Percentiles rank a stretch among this genome's conserved stretches.
Evolutionary conservation across 2,113 vertebrate genomes (phyloP).

Genomic region (Coptodon rendalli): DNA sequence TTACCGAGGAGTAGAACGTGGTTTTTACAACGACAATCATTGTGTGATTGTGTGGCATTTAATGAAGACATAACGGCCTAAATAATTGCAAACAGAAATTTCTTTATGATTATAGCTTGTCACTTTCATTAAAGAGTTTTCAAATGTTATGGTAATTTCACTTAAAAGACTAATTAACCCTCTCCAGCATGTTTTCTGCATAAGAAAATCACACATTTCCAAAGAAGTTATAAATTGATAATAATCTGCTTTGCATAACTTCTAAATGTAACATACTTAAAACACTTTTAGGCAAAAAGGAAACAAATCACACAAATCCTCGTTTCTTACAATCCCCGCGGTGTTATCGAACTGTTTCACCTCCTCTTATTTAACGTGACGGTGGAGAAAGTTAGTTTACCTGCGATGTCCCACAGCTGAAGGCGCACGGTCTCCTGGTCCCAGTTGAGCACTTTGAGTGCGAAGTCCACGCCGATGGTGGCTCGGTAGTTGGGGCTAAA

Average conservation of each 20-base stretch:
- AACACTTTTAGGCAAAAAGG: background rate
- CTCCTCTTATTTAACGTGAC: background rate
- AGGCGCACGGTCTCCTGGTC: conserved; percentile 89
- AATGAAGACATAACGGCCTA: background rate
- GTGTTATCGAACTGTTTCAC: background rate
- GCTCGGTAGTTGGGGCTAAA: conserved; percentile 83
- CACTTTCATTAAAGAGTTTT: background rate
- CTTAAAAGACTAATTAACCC: background rate
- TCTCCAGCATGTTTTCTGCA: background rate
- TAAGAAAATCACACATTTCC: background rate
- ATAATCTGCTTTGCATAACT: background rate
- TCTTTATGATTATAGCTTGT: no score
- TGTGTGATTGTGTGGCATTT: background rate
- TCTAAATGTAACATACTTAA: background rate
- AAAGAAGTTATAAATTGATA: background rate
- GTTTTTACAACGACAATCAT: background rate
- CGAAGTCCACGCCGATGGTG: conserved; percentile 97
- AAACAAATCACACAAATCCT: background rate
- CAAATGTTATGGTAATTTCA: background rate
- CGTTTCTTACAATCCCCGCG: background rate
- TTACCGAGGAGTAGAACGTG: background rate
- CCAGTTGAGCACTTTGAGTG: conserved; percentile 95
- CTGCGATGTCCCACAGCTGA: conserved; percentile 83
- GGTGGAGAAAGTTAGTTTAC: conserved; percentile 54
- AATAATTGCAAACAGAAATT: background rate